Conservation (phyloP, 1,140 invertebrate genomes). For the Bombyx mandarina region DNA sequence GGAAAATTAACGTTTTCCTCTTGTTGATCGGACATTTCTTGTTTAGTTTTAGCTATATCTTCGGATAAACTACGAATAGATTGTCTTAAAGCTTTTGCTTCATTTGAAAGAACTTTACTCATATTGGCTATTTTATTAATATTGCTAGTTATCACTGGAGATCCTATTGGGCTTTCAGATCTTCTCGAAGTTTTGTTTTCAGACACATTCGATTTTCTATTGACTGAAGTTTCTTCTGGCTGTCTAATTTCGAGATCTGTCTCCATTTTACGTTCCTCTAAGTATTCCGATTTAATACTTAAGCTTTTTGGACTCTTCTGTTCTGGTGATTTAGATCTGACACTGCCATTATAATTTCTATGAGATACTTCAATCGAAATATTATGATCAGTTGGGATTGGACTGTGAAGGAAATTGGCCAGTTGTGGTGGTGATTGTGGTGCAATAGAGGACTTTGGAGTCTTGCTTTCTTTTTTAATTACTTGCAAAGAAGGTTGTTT, state of each 20-base stretch:
- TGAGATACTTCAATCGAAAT: too few species aligned
- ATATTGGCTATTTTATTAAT: constrained; percentile 55
- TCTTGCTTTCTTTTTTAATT: too few species aligned
- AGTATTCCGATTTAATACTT: constrained; percentile 7
- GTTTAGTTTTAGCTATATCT: constrained; percentile 44
- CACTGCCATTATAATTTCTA: too few species aligned
- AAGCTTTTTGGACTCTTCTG: constrained; percentile 7
- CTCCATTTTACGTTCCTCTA: constrained; percentile 13
- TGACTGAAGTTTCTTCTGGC: too few species aligned
- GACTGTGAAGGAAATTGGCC: too few species aligned
- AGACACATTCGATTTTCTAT: too few species aligned
- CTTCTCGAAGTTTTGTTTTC: too few species aligned
- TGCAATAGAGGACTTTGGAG: too few species aligned
- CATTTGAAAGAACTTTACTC: constrained; percentile 48
- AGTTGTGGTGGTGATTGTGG: too few species aligned
- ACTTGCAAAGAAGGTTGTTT: too few species aligned
- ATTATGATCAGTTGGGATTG: too few species aligned
- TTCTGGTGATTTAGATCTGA: neutral
- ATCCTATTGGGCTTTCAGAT: constrained; percentile 11
- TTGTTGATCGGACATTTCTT: constrained; percentile 23
- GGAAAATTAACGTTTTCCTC: constrained; percentile 50
- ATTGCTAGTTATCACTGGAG: constrained; percentile 30
- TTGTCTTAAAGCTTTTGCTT: constrained; percentile 49
- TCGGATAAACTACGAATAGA: constrained; percentile 48
- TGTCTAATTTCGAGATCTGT: constrained; percentile 22